These are phyloP conservation scores for Mystacides longicornis DNA, from an alignment of 2,888 invertebrate genomes.

Conservation along the genomic window DNA sequence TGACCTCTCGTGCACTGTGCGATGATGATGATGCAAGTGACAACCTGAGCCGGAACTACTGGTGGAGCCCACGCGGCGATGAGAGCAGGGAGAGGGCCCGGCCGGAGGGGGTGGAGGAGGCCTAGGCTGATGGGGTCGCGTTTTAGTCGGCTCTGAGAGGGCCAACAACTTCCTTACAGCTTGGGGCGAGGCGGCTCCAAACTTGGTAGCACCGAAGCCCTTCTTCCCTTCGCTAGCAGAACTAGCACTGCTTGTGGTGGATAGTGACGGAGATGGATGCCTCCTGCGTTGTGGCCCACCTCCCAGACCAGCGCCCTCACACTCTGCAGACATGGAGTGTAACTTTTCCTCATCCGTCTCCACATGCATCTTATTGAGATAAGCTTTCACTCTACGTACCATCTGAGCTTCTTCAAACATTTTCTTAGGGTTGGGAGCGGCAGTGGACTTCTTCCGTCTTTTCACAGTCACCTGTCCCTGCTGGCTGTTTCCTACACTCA, in stretches of 20 bases:
- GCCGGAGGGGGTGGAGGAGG: slow-evolving; percentile 59
- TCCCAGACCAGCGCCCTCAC: slow-evolving; percentile 66
- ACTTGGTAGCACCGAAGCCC: slow-evolving; percentile 57
- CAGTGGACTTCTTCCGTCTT: slow-evolving; percentile 79
- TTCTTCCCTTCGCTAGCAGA: slow-evolving; percentile 72
- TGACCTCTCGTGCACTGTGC: slow-evolving; percentile 77
- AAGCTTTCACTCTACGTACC: slow-evolving; percentile 94
- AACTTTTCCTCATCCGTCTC: slow-evolving; percentile 87
- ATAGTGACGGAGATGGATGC: slow-evolving; percentile 88
- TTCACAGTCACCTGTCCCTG: slow-evolving; percentile 81
- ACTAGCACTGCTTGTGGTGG: slow-evolving; percentile 86
- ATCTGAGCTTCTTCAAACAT: slow-evolving; percentile 99
- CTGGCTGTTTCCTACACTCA: slow-evolving; percentile 66
- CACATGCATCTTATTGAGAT: slow-evolving; percentile 85
- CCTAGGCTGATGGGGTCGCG: slow-evolving; percentile 80
- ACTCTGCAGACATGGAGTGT: slow-evolving; percentile 82
- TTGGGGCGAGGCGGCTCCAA: slow-evolving; percentile 91
- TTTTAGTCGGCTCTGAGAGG: slow-evolving; percentile 80
- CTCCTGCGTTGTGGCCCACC: slow-evolving; percentile 62
- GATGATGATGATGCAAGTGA: slow-evolving; percentile 33
- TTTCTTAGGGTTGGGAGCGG: slow-evolving; percentile 91
- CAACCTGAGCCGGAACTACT: slow-evolving; percentile 39
- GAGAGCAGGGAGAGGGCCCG: slow-evolving; percentile 50
- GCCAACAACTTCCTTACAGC: slow-evolving; percentile 93
- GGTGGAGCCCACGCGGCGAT: slow-evolving; percentile 54